phyloP scores from a whole-genome alignment of 1,140 invertebrate genomes.

The Macrosteles quadrilineatus region DNA sequence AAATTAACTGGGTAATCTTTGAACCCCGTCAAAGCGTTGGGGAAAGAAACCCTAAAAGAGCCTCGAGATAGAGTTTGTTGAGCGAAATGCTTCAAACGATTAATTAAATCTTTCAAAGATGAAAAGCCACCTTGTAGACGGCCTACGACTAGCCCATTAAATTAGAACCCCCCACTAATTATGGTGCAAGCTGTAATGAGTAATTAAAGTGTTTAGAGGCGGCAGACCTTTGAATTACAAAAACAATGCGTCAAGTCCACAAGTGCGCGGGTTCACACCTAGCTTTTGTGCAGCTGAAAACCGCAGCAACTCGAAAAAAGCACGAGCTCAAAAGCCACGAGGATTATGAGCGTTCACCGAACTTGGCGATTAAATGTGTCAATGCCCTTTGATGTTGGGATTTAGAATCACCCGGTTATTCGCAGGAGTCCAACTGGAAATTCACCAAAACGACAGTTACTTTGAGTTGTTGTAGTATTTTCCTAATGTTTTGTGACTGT shows the following conservation, averaged over 20 bases:
- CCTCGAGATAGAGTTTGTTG: background rate
- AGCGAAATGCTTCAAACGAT: background rate
- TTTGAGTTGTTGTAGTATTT: too few relatives aligned
- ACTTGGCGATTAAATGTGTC: background rate
- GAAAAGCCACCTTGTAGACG: conserved; percentile 14
- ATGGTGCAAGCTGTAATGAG: background rate
- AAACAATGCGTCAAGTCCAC: background rate
- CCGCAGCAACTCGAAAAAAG: background rate
- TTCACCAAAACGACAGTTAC: background rate
- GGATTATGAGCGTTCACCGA: background rate
- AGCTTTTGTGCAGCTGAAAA: background rate
- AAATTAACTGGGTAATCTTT: too few relatives aligned
- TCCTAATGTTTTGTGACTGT: too few relatives aligned
- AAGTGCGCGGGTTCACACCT: background rate
- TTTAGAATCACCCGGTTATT: conserved; percentile 13
- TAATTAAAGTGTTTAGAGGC: conserved; percentile 7
- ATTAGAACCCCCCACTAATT: conserved; percentile 12
- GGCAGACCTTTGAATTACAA: conserved; percentile 15
- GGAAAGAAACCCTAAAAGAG: background rate
- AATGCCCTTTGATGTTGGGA: conserved; percentile 13
- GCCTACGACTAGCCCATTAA: conserved; percentile 23
- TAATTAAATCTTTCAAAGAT: conserved; percentile 26
- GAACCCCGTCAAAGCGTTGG: background rate
- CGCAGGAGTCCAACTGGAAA: background rate
- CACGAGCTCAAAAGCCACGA: background rate